Conservation (phyloP, 30 jellyfish, hydroid and myxozoan species). For the Pelagia noctiluca region DNA sequence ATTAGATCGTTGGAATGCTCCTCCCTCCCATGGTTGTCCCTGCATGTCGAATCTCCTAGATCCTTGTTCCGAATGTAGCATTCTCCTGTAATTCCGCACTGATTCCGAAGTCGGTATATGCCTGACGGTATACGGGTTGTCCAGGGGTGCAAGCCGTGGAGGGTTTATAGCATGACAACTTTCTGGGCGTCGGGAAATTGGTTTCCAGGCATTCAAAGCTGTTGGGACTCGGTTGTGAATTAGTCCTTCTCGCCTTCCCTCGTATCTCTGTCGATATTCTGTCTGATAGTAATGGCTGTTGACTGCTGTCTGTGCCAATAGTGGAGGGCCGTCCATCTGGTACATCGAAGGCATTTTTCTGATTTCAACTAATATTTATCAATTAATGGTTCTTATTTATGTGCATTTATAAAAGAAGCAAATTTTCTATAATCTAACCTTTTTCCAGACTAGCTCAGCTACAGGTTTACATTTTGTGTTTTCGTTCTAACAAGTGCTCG, state of each 20-base stretch:
- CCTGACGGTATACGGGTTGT: not conserved
- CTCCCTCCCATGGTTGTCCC: not conserved
- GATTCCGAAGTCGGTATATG: conserved; percentile 15
- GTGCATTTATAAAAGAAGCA: no score
- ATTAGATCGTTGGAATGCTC: not conserved
- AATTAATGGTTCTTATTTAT: no score
- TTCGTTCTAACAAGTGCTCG: no score
- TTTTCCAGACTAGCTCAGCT: no score
- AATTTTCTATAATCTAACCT: not conserved
- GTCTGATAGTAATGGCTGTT: not conserved
- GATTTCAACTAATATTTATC: no score
- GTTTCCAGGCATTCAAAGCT: not conserved
- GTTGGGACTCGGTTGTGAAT: not conserved
- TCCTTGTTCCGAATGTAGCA: no score
- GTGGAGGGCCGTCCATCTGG: not conserved
- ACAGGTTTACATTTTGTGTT: no score
- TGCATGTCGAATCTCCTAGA: conserved; percentile 11
- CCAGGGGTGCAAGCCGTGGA: conserved; percentile 1
- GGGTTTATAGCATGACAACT: not conserved
- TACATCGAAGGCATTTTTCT: not conserved
- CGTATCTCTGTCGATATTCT: not conserved
- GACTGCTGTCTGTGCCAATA: not conserved
- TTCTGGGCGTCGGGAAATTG: not conserved
- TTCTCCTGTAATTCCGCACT: not conserved
- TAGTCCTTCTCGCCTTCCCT: not conserved